phyloP scores from a whole-genome alignment of 2,113 vertebrate genomes.

The Stigmatopora argus region DNA sequence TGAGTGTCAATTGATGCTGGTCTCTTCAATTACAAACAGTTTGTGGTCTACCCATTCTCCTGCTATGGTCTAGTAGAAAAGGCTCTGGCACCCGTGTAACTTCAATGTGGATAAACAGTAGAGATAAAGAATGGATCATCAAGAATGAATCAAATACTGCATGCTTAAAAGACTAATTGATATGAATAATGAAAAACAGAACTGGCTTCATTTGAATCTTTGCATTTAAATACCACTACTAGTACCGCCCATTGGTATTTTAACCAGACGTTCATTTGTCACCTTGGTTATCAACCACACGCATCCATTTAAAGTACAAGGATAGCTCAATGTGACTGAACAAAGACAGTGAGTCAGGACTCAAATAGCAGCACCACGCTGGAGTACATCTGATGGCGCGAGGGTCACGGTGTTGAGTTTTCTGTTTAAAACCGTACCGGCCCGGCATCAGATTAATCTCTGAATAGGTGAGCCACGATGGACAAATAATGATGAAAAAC shows the following conservation, averaged over 20 bases:
- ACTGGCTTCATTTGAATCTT: not conserved
- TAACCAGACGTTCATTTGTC: conserved; percentile 13
- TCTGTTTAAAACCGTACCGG: conserved; percentile 18
- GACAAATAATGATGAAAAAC: conserved; percentile 24
- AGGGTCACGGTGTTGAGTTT: conserved; percentile 14
- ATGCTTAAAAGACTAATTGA: not conserved
- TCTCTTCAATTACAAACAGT: no score
- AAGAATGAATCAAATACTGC: no score
- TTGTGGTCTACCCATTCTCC: no score
- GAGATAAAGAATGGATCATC: no score
- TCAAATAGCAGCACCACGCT: conserved; percentile 38
- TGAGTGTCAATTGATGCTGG: no score
- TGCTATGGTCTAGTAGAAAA: no score
- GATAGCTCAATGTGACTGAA: conserved; percentile 33
- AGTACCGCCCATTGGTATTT: not conserved
- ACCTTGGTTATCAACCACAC: conserved; percentile 28
- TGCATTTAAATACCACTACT: not conserved
- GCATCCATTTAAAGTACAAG: conserved; percentile 17
- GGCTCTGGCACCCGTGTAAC: no score
- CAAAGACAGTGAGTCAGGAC: conserved; percentile 56
- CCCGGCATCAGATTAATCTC: conserved; percentile 18
- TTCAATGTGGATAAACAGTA: no score
- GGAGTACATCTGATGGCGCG: conserved; percentile 30
- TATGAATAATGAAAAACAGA: not conserved
- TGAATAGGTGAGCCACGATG: not conserved